These are phyloP conservation scores for Chlamydotis undulata DNA, from an alignment of 2,113 vertebrate genomes.

Conservation along the genomic window DNA sequence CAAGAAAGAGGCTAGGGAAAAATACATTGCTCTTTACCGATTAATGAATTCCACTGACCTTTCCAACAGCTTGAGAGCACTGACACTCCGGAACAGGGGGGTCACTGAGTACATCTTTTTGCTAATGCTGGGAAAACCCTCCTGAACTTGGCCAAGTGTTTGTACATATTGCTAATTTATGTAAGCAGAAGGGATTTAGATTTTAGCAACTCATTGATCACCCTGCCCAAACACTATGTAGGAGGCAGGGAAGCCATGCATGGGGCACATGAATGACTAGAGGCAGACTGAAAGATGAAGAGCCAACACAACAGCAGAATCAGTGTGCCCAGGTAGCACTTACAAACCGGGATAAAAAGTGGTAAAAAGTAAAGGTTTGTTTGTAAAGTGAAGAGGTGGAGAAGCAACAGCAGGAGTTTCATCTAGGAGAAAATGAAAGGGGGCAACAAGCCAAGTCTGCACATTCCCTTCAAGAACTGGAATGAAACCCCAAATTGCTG, in stretches of 20 bases:
- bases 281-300: not conserved
- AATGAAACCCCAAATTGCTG: not conserved
- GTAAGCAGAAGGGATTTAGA: not conserved
- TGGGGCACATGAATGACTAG: not conserved
- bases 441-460: not conserved
- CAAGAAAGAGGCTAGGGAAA: not conserved
- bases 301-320: not conserved
- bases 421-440: not conserved
- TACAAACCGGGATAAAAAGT: not conserved
- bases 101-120: not conserved
- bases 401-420: not conserved
- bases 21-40: not conserved
- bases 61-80: not conserved
- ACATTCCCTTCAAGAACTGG: not conserved
- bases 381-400: not conserved
- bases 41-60: slow-evolving; percentile 12
- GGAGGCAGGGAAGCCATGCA: not conserved
- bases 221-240: not conserved
- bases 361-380: not conserved
- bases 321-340: not conserved
- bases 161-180: not conserved
- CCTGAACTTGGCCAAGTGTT: not conserved
- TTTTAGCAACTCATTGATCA: slow-evolving; percentile 6
- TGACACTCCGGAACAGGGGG: not conserved
- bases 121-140: not conserved